Evolutionary conservation across 2,888 invertebrate species (phyloP), one percentile per base, ranked within the genome.

Genomic region (Terebella lapidaria): DNA sequence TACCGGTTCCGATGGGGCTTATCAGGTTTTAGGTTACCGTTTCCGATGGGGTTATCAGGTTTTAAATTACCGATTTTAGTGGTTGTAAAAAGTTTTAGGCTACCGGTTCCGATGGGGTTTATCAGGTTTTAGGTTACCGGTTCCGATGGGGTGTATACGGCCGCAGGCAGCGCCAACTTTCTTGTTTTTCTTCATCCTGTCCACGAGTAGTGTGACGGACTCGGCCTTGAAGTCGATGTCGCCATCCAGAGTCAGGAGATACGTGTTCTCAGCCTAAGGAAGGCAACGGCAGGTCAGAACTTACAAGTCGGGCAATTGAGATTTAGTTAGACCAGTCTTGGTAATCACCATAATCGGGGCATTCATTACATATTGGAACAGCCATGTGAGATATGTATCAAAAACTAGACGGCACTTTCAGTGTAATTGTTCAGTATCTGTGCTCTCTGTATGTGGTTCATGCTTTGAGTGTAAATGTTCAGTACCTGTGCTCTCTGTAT

Each of bases 201-300:
- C 96, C 30, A 97, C 89, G 55, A 97, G 85, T 61, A 97, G 83
- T 68, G 93, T 88, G 0, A 97, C 95, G 57, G 96, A 95, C 67
- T 89, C 89, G 0, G 96, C 96, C 79, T 94, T 92, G 83, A 96
- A 96, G 81, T 96, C 96, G 75, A 97, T 95, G 75, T 97, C 97
- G 59, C 97, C 97, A 74, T 99, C 97, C 25, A 99, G 84, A 5
- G 97, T 96, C 61, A 97, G 83, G 59, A 97, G 83, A 79, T 88
- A 97, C 0, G 97, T 99, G 77, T 96, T 96, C 78, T 95, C 94
- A 0, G 96, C 95, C 81, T 68, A 59, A 22, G 15, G 10, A 35
- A 35, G 42, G n/a, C n/a, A n/a, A 35, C 10, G n/a, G 42, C 42
- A 35, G 42, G 10, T n/a, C n/a, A n/a, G n/a, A n/a, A n/a, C n/a